Conservation (phyloP, 2,113 vertebrate species). For the Budorcas taxicolor region DNA sequence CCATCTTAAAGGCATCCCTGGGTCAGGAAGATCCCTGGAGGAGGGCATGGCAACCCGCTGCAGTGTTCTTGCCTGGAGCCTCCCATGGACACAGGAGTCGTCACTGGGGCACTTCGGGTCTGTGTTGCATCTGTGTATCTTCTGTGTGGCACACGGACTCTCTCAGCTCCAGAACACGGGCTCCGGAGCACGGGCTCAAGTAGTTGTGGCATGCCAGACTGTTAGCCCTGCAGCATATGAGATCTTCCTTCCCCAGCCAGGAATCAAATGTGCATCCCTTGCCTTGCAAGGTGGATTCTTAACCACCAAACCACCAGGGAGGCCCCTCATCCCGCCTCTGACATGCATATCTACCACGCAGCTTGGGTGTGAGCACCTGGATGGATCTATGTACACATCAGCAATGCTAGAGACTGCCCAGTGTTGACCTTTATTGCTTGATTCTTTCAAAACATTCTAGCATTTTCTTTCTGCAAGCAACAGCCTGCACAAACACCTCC, state of each 20-base stretch:
- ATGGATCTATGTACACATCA: rapidly evolving
- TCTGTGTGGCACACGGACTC: neutral
- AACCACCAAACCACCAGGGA: neutral
- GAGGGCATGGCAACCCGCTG: rapidly evolving
- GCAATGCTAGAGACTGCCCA: neutral
- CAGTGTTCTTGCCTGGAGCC: neutral
- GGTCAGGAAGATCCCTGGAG: neutral
- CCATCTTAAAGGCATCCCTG: neutral
- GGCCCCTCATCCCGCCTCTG: neutral
- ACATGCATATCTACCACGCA: no score
- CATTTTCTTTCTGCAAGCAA: neutral
- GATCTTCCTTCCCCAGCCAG: neutral
- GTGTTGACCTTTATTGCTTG: neutral
- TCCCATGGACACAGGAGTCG: neutral
- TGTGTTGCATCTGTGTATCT: neutral
- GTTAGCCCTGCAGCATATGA: neutral
- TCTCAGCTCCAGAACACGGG: neutral
- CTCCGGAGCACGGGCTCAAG: neutral
- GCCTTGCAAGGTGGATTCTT: neutral
- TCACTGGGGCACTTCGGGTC: neutral
- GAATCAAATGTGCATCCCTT: neutral
- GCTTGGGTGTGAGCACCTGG: neutral
- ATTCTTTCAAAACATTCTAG: neutral
- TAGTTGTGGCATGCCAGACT: neutral
- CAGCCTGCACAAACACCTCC: neutral